These are phyloP conservation scores for Macaca fascicularis DNA, from an alignment of 2,113 vertebrate genomes.

Conservation along the genomic window DNA sequence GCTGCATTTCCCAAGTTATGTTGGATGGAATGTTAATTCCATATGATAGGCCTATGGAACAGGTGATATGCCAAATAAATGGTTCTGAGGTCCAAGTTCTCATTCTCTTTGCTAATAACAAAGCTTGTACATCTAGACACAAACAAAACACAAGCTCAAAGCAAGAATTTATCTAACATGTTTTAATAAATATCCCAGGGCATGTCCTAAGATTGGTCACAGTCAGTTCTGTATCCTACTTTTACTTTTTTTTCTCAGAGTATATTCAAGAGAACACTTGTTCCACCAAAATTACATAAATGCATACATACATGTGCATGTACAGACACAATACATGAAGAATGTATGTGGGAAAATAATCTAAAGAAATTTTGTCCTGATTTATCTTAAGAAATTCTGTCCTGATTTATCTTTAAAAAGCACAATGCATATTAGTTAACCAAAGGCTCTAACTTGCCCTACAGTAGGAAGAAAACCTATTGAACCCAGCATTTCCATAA, in stretches of 20 bases:
- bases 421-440: not conserved
- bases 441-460: not conserved
- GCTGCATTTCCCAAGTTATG: not conserved
- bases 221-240: not conserved
- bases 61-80: not conserved
- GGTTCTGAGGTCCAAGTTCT: not conserved
- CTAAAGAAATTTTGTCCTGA: not conserved
- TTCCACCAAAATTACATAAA: not conserved
- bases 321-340: not conserved
- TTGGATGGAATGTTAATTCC: not conserved
- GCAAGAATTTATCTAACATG: not conserved
- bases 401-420: not conserved
- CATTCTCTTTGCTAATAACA: not conserved
- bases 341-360: not conserved
- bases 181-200: not conserved
- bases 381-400: not conserved
- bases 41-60: not conserved
- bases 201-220: not conserved
- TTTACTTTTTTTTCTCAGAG: not conserved
- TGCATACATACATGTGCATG: not conserved
- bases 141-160: not conserved
- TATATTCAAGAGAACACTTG: not conserved
- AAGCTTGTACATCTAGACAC: not conserved
- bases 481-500: constrained; percentile 9
- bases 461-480: not conserved